phyloP scores from a whole-genome alignment of 2,888 invertebrate species.

The Sepiola atlantica region DNA sequence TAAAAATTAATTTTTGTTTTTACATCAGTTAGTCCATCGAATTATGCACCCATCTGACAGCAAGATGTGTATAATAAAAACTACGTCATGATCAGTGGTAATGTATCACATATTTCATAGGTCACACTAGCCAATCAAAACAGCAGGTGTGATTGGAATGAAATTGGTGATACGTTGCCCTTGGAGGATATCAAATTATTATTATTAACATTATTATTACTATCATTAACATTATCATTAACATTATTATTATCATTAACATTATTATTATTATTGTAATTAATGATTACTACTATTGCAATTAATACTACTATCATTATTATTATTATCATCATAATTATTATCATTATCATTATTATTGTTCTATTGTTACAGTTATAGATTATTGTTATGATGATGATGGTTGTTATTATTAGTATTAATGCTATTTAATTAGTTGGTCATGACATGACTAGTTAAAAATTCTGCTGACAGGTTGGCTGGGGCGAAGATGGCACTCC shows the following conservation, averaged over 20 bases:
- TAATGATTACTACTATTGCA: constrained; percentile 14
- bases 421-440: constrained; percentile 21
- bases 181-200: neutral
- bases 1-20: neutral
- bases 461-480: constrained; percentile 32
- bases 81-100: neutral
- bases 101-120: neutral
- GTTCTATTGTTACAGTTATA: neutral
- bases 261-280: neutral
- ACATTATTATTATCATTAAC: neutral
- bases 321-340: neutral
- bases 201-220: neutral
- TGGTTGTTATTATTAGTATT: neutral
- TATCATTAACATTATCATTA: neutral
- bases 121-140: neutral
- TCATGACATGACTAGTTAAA: constrained; percentile 32
- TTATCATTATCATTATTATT: neutral
- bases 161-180: constrained; percentile 1
- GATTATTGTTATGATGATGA: constrained; percentile 32
- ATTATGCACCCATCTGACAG: constrained; percentile 4
- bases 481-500: constrained; percentile 32
- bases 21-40: constrained; percentile 10
- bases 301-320: neutral
- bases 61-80: neutral
- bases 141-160: neutral